Evolutionary conservation across 2,797 vertebrate genomes (phyloP).

Genomic region (Acanthis flammea): DNA sequence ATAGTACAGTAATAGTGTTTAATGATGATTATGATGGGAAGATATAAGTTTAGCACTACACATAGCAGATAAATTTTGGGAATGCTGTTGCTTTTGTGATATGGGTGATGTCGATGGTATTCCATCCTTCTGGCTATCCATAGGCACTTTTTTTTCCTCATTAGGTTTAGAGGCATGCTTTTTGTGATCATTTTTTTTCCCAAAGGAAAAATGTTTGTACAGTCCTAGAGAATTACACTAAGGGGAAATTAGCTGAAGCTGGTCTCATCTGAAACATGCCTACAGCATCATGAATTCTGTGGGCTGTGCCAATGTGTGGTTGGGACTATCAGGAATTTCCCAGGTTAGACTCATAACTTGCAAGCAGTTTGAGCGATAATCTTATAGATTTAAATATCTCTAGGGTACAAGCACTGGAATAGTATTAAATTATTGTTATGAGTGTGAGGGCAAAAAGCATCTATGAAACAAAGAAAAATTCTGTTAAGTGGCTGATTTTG

Average conservation of each 20-base stretch:
- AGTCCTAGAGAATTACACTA: neutral
- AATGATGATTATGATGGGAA: neutral
- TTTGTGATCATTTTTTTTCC: neutral
- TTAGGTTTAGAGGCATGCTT: neutral
- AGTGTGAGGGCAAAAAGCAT: neutral
- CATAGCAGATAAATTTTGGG: neutral
- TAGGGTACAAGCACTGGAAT: neutral
- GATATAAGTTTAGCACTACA: neutral
- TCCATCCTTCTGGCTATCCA: neutral
- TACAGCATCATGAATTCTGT: neutral
- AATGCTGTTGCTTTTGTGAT: accelerated
- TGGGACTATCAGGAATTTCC: neutral
- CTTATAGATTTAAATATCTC: neutral
- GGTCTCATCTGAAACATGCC: neutral
- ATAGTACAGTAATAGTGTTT: neutral
- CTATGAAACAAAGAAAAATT: neutral
- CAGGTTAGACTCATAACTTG: neutral
- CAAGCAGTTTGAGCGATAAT: neutral
- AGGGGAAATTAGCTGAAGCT: neutral
- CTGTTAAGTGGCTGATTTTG: neutral
- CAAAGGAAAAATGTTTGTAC: neutral
- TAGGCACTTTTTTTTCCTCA: neutral
- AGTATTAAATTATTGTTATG: neutral
- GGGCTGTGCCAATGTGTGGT: neutral
- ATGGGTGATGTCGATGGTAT: neutral